Conservation (phyloP, 2,888 invertebrate species). For the Esperia sulphurella region DNA sequence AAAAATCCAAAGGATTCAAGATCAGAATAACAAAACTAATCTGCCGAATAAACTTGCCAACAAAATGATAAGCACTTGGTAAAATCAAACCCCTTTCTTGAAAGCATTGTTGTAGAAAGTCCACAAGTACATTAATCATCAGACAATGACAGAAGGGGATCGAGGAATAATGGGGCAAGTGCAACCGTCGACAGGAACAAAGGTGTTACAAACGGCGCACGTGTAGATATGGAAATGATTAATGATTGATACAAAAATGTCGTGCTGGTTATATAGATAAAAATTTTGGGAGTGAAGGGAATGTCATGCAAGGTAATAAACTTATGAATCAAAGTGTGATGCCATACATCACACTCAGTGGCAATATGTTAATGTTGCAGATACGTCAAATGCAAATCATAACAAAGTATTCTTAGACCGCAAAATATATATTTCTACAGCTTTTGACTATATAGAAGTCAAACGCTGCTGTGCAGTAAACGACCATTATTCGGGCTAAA, state of each 20-base stretch:
- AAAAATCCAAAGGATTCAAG: neutral
- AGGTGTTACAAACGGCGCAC: slow-evolving; percentile 22
- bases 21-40: neutral
- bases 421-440: too few relatives aligned
- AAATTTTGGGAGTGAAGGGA: neutral
- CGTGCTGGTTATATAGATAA: neutral
- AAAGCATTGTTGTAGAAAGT: slow-evolving; percentile 11
- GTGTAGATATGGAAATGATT: slow-evolving; percentile 24
- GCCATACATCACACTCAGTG: too few relatives aligned
- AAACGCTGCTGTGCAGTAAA: too few relatives aligned
- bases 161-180: slow-evolving; percentile 21
- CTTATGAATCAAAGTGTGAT: too few relatives aligned
- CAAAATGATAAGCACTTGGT: neutral
- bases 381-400: too few relatives aligned
- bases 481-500: too few relatives aligned
- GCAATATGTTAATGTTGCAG: too few relatives aligned
- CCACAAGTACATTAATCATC: slow-evolving; percentile 12
- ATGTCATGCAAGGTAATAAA: too few relatives aligned
- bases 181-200: slow-evolving; percentile 27
- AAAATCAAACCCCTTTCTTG: slow-evolving; percentile 8
- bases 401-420: too few relatives aligned
- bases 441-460: too few relatives aligned
- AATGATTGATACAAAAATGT: slow-evolving; percentile 13
- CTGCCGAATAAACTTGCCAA: neutral
- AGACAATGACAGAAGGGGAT: slow-evolving; percentile 14